Evolutionary conservation across 1,140 invertebrate genomes (phyloP), one percentile per base, ranked within the genome.

Genomic region (Cydia pomonella): DNA sequence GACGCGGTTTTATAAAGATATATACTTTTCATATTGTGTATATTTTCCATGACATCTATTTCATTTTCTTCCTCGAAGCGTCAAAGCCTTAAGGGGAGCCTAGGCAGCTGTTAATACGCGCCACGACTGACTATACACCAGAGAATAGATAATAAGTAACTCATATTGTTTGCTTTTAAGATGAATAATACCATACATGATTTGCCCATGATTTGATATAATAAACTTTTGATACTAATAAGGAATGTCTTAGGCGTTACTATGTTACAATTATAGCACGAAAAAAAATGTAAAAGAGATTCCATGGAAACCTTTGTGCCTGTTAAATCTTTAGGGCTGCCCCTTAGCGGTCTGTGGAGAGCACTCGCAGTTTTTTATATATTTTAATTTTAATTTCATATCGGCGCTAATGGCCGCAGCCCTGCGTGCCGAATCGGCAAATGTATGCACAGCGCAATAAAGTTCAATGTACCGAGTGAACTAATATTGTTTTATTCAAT

Each of bases 301-400:
- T 89, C 87, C 27, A 86, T 66, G 27, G 23, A 50, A 75, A 75
- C 78, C 72, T 66, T n/a, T 87, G 64, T 33, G 27, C 81, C 63
- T 73, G 33, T 82, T 84, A 84, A 85, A 85, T 89, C 85, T 85
- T 87, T 89, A 93, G 90, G 90, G 90, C 83, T 92, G 88, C 85
- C 90, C 88, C 89, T 92, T 84, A 87, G 91, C 84, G 91, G 91
- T 93, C 85, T 85, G 89, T 89, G 71, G 84, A 92, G 89, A 84
- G 90, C 88, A 79, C 90, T 91, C 77, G 83, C 79, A 86, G 82
- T 87, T 87, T 92, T 91, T 92, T 93, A 91, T 91, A 90, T 92
- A 92, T 93, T 92, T 92, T 92, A 92, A 93, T 93, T 93, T 93
- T 93, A 92, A 93, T 92, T 92, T 93, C 90, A 93, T 93, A 92